Base-by-base conservation (phyloP, 2,113 vertebrate species). In the Rhinopomastus cyanomelas region DNA sequence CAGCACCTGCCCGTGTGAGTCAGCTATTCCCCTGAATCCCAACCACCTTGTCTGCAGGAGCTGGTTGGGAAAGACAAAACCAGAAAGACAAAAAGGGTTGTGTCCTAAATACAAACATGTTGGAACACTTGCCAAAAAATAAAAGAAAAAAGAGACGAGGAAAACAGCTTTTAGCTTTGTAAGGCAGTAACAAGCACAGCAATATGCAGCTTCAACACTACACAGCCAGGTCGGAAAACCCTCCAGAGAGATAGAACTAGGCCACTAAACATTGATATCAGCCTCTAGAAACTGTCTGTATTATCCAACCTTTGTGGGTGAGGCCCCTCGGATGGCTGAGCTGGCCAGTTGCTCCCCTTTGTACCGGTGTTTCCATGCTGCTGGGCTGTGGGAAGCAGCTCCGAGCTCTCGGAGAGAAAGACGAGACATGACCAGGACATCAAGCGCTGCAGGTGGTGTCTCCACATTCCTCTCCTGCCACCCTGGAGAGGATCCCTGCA, bases 161-260 rank as follows among this genome's bases (percentile, higher is more conserved):
- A 61, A 49, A 84, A 79, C 8, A 6, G 67, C 39, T 79, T 86
- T 90, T 57, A 87, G 57, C 21, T 88, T 87, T 81, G 17, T 26
- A 85, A 89, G 53, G 57, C 52, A 94, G 3, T 55, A 90, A 84
- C 52, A 77, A 87, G 30, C 77, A 92, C 59, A 89, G 37, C 81
- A 80, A 69, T 59, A 34, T 3, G 46, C 67, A 93, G 82, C 90
- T 90, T 75, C 77, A 74, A 82, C 81, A 56, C 87, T 73, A 64
- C 26, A 59, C 1, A 90, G 89, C 69, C 79, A 83, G 90, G 91
- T 88, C 75, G 95, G 62, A 81, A 69, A 78, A 84, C 25, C 22
- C 87, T 81, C 84, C 25, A 29, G 71, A 90, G 93, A 57, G 79
- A 74, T 89, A 69, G 66, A 92, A 87, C 26, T 74, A 88, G 85